These are phyloP conservation scores for Onthophagus sagittarius DNA, from an alignment of 2,888 invertebrate genomes.

Conservation along the genomic window DNA sequence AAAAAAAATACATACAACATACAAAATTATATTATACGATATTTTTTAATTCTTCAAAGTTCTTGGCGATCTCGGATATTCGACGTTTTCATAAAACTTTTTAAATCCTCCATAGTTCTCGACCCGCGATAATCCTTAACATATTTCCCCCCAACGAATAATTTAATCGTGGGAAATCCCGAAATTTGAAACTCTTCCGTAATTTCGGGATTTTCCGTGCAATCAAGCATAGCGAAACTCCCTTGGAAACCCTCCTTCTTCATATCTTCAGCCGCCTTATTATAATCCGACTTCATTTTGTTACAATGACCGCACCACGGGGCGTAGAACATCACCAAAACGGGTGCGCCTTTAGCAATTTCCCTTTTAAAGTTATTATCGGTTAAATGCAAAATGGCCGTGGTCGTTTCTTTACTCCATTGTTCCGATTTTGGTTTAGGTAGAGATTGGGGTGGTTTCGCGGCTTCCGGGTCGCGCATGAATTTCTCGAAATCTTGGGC, in stretches of 20 bases:
- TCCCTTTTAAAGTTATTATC: conserved; percentile 59
- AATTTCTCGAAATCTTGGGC: conserved; percentile 66
- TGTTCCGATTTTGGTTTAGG: conserved; percentile 40
- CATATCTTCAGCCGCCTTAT: conserved; percentile 53
- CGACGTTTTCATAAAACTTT: conserved; percentile 49
- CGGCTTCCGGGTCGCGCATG: conserved; percentile 54
- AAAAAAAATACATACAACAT: not conserved
- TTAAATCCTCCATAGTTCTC: conserved; percentile 55
- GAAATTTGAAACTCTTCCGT: conserved; percentile 59
- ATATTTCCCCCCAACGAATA: conserved; percentile 54
- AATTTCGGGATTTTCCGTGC: conserved; percentile 58
- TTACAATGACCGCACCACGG: conserved; percentile 75
- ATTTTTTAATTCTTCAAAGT: not conserved
- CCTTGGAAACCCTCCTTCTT: conserved; percentile 44
- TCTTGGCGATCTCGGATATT: not conserved
- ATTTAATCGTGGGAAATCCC: conserved; percentile 66
- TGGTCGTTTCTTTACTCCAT: conserved; percentile 49
- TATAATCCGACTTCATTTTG: conserved; percentile 64
- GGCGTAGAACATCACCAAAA: conserved; percentile 75
- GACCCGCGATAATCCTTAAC: conserved; percentile 57
- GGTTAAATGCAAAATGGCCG: conserved; percentile 51
- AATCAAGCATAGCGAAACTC: conserved; percentile 61
- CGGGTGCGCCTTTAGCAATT: conserved; percentile 57
- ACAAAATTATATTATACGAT: not conserved
- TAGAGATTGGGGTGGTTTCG: conserved; percentile 36